Base-by-base conservation (phyloP, 2,797 vertebrate genomes). In the Emys orbicularis region DNA sequence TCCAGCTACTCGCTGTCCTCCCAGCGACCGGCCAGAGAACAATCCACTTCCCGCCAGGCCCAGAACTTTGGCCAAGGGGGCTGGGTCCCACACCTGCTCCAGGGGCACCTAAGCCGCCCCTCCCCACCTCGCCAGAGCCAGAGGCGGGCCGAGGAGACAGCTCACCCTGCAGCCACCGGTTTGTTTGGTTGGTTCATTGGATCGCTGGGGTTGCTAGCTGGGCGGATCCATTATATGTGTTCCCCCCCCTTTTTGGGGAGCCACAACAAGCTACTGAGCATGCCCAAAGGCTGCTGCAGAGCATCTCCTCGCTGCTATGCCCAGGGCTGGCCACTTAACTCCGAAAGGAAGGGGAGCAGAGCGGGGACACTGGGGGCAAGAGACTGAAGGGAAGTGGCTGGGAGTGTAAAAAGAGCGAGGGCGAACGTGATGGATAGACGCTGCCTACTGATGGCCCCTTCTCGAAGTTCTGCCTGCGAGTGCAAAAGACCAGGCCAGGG, bases 101-200 rank as follows among this genome's bases (percentile, higher is more conserved):
- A 0, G 0, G 4, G 27, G 59, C 4, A 77, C 16, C 34, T 25
- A 47, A 15, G 27, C 5, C 1, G 4, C 34, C 61, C 27, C 27
- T 34, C 61, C n/a, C 59, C 16, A n/a, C 15, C 5, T 25, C 12
- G 1, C 23, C 54, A 8, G 23, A 27, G 23, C 11, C 68, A 41
- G 21, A 44, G 37, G 5, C 23, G 5, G 68, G 10, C 37, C 3
- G 11, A 44, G 68, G 10, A 27, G 68, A 44, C 37, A 27, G 68
- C 68, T 74, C 31, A 15, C 59, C 59, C 68, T 25, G 37, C 23
- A 41, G 37, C 19, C 19, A 41, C 37, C 5, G 3, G 37, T 74
- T 25, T 3, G 8, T 74, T 41, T 74, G 68, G 5, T 29, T 19
- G 65, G n/a, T 18, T 68, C 34, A 19, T 12, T 23, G 68, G n/a